A percentile compares a stretch with the other conserved stretches of the same genome.
Conservation (phyloP, 2,888 invertebrate genomes). For the Macrosoma leucophasiata region DNA sequence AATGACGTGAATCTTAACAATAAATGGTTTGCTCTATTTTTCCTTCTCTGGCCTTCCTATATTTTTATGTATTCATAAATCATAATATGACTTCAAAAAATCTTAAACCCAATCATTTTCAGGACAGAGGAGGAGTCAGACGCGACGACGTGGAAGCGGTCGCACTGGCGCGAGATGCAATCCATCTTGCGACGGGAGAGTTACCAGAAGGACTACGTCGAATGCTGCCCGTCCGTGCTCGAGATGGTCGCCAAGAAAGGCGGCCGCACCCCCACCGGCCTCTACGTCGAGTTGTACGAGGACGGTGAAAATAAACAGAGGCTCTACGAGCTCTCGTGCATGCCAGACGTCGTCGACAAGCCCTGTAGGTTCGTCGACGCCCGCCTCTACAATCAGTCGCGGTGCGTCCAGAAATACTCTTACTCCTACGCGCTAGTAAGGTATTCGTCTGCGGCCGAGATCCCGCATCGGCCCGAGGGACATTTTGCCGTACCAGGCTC, state of each 20-base stretch:
- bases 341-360: slow-evolving; percentile 79
- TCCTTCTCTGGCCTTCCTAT: too few relatives aligned
- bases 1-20: too few relatives aligned
- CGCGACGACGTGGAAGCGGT: slow-evolving; percentile 68
- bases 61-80: too few relatives aligned
- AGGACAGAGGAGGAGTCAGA: slow-evolving; percentile 62
- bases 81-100: too few relatives aligned
- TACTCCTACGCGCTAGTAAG: slow-evolving; percentile 89
- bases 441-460: slow-evolving; percentile 66
- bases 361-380: slow-evolving; percentile 86
- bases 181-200: slow-evolving; percentile 74
- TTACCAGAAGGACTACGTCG: slow-evolving; percentile 68
- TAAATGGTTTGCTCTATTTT: too few relatives aligned
- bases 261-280: slow-evolving; percentile 83
- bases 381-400: slow-evolving; percentile 80
- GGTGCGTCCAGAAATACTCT: slow-evolving; percentile 88
- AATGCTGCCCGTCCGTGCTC: slow-evolving; percentile 88
- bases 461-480: slow-evolving; percentile 55
- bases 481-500: slow-evolving; percentile 70
- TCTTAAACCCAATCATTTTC: too few relatives aligned
- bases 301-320: slow-evolving; percentile 81
- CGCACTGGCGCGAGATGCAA: slow-evolving; percentile 80
- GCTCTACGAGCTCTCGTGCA: slow-evolving; percentile 88
- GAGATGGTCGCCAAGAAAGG: slow-evolving; percentile 87
- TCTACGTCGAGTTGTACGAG: slow-evolving; percentile 84